Base-by-base conservation (phyloP, 2,113 vertebrate species). In the Taxidea taxus region DNA sequence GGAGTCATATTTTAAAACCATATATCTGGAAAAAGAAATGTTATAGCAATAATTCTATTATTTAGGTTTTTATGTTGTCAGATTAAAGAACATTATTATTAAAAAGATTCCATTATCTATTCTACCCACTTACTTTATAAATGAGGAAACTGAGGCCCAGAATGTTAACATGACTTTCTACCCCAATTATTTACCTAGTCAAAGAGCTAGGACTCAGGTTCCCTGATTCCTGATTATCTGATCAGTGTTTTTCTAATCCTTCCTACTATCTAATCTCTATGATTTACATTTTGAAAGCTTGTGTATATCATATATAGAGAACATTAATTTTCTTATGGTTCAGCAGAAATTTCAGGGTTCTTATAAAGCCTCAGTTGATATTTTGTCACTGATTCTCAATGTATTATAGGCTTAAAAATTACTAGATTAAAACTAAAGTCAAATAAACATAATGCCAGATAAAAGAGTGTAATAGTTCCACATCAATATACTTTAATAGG, bases 401-500 rank as follows among this genome's bases (percentile, higher is more conserved):
- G n/a, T 56, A 62, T 51, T 95, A 64, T 5, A 62, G 6, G 8
- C 47, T n/a, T 80, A 56, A 21, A 92, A 90, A 74, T 74, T 23
- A 75, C 20, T 47, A 83, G 39, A 85, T 95, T 74, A 85, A 87
- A 94, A 95, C 72, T 39, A 82, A 77, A 88, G 25, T 83, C 44
- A 82, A 72, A 90, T 56, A 7, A 96, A 64, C 4, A 96, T 51
- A 93, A 54, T 77, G 34, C 23, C 25, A 49, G 15, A 31, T 77
- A 42, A 80, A 70, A 60, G 15, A 70, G 13, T 29, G 0, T 49
- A 27, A 6, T 54, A 25, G 34, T 64, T 85, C 18, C 18, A 87
- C 7, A 72, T 44, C 56, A 87, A 62, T 66, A 27, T 68, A 68
- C 49, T 83, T 83, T 64, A 78, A 29, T 27, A 88, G 12, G 21